Evolutionary conservation across 2,113 vertebrate genomes (phyloP).

Genomic region (Vicugna pacos): DNA sequence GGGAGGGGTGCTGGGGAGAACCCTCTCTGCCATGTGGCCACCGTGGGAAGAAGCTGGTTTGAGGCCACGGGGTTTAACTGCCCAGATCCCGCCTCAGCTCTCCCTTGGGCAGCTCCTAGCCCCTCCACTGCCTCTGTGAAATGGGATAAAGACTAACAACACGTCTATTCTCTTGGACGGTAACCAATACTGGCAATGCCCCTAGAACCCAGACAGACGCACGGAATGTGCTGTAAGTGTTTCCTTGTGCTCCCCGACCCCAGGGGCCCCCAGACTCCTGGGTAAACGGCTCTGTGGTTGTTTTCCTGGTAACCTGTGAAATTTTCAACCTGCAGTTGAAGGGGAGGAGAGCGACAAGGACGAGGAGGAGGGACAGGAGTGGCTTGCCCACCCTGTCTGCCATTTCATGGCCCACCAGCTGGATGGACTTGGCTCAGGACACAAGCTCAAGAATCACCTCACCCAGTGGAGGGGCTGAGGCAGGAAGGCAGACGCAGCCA

Average conservation of each 20-base stretch:
- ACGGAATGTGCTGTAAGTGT: not conserved
- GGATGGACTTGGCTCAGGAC: not conserved
- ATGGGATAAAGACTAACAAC: too few species aligned
- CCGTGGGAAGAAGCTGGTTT: not conserved
- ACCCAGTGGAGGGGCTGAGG: not conserved
- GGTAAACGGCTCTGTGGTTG: fast-evolving
- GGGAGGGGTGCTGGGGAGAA: not conserved
- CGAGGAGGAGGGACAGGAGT: not conserved
- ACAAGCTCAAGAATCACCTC: not conserved
- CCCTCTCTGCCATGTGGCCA: fast-evolving
- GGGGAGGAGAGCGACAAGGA: not conserved
- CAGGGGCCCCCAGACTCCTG: not conserved
- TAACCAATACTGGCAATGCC: not conserved
- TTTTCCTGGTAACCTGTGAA: not conserved
- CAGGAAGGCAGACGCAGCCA: not conserved
- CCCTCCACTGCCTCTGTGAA: not conserved
- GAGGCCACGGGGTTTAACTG: fast-evolving
- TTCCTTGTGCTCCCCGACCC: too few species aligned
- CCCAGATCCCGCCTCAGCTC: not conserved
- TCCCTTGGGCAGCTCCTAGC: not conserved
- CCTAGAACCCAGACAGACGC: too few species aligned
- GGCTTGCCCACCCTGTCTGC: not conserved
- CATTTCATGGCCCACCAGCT: not conserved
- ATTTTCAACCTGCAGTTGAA: not conserved
- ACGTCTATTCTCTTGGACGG: not conserved